These are phyloP conservation scores for Lanius ludovicianus DNA, from an alignment of 2,113 vertebrate genomes.

Conservation along the genomic window DNA sequence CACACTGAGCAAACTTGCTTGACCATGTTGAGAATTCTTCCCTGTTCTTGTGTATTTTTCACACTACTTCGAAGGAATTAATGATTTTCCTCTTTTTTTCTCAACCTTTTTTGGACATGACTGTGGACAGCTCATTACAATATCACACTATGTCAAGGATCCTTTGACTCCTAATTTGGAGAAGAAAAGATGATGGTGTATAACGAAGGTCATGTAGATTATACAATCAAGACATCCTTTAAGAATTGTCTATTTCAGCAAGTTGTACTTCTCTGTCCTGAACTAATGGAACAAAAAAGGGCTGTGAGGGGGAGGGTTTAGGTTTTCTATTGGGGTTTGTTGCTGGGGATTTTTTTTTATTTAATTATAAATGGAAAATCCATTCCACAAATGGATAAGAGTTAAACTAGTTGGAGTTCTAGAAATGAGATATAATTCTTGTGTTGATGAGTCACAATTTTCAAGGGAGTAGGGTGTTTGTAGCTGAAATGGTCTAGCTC, in stretches of 20 bases:
- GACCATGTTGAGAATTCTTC: background rate
- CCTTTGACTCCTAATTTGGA: background rate
- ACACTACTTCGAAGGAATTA: background rate
- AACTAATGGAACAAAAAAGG: background rate
- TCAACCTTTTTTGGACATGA: background rate
- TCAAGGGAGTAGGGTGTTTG: background rate
- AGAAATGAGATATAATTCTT: constrained; percentile 26
- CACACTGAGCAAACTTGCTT: background rate
- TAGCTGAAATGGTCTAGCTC: constrained; percentile 43
- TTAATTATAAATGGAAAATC: background rate
- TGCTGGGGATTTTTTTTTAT: background rate
- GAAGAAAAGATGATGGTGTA: background rate
- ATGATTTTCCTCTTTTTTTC: background rate
- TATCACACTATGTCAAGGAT: background rate
- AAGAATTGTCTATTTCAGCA: background rate
- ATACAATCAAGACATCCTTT: background rate
- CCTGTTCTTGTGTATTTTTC: background rate
- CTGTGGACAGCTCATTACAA: background rate
- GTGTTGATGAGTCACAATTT: constrained; percentile 61
- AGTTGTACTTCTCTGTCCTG: background rate
- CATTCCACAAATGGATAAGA: background rate
- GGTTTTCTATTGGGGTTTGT: background rate
- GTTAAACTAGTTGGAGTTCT: constrained; percentile 6
- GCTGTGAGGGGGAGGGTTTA: rapidly evolving
- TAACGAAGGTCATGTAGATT: background rate